Base-by-base conservation (phyloP, 2,797 vertebrate species). In the Chelonia mydas region DNA sequence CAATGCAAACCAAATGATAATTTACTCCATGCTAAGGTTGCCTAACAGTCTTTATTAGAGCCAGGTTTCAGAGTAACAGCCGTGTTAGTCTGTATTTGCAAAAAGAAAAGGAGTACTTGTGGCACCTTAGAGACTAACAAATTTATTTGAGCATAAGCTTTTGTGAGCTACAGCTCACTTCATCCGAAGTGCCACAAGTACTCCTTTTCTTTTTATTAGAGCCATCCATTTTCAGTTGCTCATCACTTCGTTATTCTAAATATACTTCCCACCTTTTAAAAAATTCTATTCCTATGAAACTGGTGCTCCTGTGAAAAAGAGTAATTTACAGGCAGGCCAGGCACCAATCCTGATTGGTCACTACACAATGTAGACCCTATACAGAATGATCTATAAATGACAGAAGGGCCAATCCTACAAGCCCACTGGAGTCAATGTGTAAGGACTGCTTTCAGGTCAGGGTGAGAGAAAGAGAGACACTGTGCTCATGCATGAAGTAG, bases 21-120 rank as follows among this genome's bases (percentile, higher is more conserved):
- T 0, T 2, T 12, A 25, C 12, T 10, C 72, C 57, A 12, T 3
- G 17, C 41, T 28, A 65, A 53, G 57, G 21, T 11, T 23, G n/a
- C 33, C 55, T 61, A 51, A 61, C 49, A 31, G 59, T 19, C 57
- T 87, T 57, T 7, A 28, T 49, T 51, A 23, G 3, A 41, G 33
- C 21, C 27, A 41, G 41, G 41, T 41, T 41, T 41, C 41, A 41
- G 41, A 41, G 41, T 41, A 41, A 41, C 41, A 41, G 41, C 41
- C 41, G 41, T 41, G 41, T 41, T 41, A 41, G 41, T 41, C 41
- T 41, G 41, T 41, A 41, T 41, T 41, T 41, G 41, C 41, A 41
- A 41, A 41, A 41, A 41, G 41, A 41, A 41, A 41, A 41, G 41
- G 41, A 41, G 41, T 5, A 41, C 41, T 5, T 41, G 5, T 41